phyloP scores from a whole-genome alignment of 2,113 vertebrate genomes.

The Hyperoodon ampullatus region DNA sequence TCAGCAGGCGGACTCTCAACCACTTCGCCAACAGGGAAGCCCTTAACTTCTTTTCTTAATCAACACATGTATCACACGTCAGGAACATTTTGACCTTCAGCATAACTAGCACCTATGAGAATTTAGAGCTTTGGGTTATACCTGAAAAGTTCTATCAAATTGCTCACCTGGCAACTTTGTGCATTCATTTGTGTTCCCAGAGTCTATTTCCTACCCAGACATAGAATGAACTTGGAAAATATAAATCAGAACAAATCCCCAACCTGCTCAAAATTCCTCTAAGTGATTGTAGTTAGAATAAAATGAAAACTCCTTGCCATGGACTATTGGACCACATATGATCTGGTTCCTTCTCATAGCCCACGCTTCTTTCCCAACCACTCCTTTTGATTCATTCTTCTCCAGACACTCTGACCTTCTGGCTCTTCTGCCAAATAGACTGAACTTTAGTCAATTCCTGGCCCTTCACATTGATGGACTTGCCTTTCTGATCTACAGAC shows the following conservation, averaged over 20 bases:
- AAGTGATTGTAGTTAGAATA: neutral
- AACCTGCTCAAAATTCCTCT: neutral
- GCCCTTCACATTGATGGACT: neutral
- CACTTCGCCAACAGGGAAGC: no score
- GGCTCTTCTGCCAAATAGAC: neutral
- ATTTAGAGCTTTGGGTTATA: conserved; percentile 23
- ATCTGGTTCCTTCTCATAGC: neutral
- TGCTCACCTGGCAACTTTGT: neutral
- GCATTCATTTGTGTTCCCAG: neutral
- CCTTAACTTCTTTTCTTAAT: conserved; percentile 15
- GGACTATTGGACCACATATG: neutral
- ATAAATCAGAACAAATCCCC: neutral
- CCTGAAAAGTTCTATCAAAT: neutral
- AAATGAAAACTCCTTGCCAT: neutral
- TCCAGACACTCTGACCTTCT: neutral
- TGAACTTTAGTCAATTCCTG: neutral
- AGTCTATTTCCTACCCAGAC: neutral
- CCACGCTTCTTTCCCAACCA: neutral
- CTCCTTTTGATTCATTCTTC: neutral
- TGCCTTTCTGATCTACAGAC: neutral
- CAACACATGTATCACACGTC: neutral
- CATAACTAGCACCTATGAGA: neutral
- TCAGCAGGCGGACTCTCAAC: no score
- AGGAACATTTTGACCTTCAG: neutral
- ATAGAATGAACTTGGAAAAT: conserved; percentile 4